Conservation (phyloP, 2,888 invertebrate genomes). For the Unio pictorum region DNA sequence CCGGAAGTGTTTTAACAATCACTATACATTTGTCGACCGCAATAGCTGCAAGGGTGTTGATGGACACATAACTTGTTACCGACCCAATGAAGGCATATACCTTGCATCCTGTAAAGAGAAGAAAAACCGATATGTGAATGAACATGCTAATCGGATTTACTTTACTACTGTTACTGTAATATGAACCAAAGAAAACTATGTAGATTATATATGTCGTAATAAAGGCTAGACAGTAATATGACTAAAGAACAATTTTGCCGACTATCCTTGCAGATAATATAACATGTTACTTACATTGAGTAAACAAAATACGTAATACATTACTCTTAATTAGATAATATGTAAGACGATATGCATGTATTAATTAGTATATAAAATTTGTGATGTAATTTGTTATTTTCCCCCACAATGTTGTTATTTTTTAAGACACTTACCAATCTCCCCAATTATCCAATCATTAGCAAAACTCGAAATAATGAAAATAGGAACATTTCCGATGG, state of each 20-base stretch:
- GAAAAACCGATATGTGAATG: not conserved
- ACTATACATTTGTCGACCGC: constrained; percentile 44
- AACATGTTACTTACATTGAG: no score
- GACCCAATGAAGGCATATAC: constrained; percentile 41
- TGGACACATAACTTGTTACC: constrained; percentile 44
- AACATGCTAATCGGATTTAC: no score
- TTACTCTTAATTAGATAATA: no score
- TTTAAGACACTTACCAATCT: constrained; percentile 21
- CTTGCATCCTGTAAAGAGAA: constrained; percentile 35
- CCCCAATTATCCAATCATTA: constrained; percentile 33
- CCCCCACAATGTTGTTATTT: not conserved
- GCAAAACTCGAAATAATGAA: constrained; percentile 30
- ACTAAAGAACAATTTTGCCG: no score
- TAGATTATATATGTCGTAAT: no score
- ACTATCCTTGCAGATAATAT: no score
- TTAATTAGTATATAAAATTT: no score
- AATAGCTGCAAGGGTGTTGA: constrained; percentile 46
- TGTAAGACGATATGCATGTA: no score
- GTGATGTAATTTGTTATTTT: not conserved
- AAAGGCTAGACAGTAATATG: no score
- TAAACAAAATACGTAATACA: no score
- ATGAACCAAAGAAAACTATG: no score
- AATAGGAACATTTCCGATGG: constrained; percentile 38
- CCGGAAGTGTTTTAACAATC: constrained; percentile 22
- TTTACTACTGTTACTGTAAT: no score